Conservation (phyloP, 2,888 invertebrate genomes). For the Zele albiditarsus region DNA sequence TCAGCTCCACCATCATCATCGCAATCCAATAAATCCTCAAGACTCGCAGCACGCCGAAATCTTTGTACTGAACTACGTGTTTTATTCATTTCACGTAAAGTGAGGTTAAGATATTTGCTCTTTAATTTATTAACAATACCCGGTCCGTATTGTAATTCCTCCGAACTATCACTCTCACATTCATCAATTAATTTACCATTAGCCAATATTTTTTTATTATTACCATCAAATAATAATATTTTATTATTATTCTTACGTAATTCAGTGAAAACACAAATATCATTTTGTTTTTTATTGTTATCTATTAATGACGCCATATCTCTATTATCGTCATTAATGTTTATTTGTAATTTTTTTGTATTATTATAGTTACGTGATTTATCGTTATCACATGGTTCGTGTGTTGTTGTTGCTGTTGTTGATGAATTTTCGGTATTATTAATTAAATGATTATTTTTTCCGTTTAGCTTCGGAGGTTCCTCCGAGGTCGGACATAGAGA, state of each 20-base stretch:
- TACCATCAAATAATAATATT: background rate
- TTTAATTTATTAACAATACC: constrained; percentile 92
- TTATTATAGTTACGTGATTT: background rate
- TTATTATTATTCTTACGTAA: background rate
- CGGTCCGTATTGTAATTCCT: constrained; percentile 92
- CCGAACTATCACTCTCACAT: constrained; percentile 77
- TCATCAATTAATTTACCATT: constrained; percentile 61
- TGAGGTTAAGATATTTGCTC: constrained; percentile 89
- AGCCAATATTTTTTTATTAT: constrained; percentile 16
- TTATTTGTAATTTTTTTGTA: background rate
- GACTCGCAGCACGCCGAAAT: constrained; percentile 86
- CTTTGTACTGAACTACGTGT: constrained; percentile 80
- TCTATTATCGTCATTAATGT: background rate
- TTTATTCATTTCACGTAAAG: constrained; percentile 81
- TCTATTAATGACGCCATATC: background rate
- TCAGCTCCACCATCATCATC: constrained; percentile 62
- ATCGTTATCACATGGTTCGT: constrained; percentile 59
- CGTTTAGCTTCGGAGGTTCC: constrained; percentile 58
- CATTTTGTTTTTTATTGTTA: background rate
- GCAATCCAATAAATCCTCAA: constrained; percentile 89
- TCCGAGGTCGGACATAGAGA: constrained; percentile 63
- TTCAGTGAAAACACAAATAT: constrained; percentile 9
- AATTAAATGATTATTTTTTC: constrained; percentile 32
- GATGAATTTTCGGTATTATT: constrained; percentile 32
- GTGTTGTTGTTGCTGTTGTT: constrained; percentile 24